phyloP scores from a whole-genome alignment of 2,797 vertebrate species.

The Hippopotamyrus pictus region DNA sequence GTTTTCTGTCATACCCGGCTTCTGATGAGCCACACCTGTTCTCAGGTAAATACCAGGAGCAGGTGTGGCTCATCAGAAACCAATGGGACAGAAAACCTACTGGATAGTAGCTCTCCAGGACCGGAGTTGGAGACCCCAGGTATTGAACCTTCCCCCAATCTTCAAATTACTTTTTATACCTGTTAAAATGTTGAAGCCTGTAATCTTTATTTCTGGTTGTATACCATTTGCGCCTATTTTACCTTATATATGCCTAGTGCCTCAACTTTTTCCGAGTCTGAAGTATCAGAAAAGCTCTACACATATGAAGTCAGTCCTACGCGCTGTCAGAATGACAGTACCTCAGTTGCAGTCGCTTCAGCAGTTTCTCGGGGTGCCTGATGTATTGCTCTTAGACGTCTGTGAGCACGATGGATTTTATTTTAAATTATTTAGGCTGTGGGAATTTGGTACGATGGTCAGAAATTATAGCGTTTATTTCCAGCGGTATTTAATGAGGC shows the following conservation, averaged over 20 bases:
- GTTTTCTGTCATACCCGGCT: too few relatives aligned
- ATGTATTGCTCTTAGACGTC: not conserved
- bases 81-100: too few relatives aligned
- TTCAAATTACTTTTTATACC: not conserved
- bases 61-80: too few relatives aligned
- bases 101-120: too few relatives aligned
- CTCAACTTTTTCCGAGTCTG: not conserved
- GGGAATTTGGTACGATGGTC: not conserved
- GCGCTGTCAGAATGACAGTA: not conserved
- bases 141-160: not conserved
- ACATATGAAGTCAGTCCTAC: not conserved
- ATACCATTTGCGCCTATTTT: not conserved
- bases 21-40: too few relatives aligned
- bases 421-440: not conserved
- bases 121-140: too few relatives aligned
- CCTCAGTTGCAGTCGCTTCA: not conserved
- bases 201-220: not conserved
- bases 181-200: not conserved
- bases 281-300: not conserved
- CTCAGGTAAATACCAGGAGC: too few relatives aligned
- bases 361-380: not conserved
- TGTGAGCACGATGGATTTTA: not conserved
- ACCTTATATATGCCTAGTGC: not conserved
- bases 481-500: not conserved
- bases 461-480: not conserved